phyloP scores from a whole-genome alignment of 2,797 vertebrate species.

The Typhlichthys subterraneus region DNA sequence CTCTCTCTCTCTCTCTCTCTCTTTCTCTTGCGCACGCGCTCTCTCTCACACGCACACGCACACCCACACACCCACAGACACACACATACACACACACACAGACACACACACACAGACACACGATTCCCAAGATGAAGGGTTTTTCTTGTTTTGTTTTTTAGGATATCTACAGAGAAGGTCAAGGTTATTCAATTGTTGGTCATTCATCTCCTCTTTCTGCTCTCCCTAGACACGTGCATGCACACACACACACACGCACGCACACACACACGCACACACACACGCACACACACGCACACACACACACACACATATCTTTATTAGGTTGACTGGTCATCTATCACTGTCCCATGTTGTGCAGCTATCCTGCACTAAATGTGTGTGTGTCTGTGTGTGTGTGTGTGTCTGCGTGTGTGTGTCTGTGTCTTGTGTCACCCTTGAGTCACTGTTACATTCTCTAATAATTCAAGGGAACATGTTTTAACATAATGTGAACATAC shows the following conservation, averaged over 20 bases:
- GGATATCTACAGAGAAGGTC: conserved; percentile 68
- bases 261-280: conserved; percentile 7
- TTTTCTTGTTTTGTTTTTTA: conserved; percentile 74
- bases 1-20: no score
- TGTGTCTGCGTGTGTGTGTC: background rate
- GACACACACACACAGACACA: conserved; percentile 1
- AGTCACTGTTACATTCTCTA: no score
- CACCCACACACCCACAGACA: conserved; percentile 7
- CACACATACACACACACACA: conserved; percentile 1
- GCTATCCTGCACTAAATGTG: conserved; percentile 20
- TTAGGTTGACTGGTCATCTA: conserved; percentile 42
- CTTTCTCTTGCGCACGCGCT: no score
- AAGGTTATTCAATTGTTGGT: conserved; percentile 73
- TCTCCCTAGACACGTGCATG: conserved; percentile 18
- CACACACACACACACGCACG: conserved; percentile 2
- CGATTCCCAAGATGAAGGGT: conserved; percentile 56
- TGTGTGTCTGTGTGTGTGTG: conserved; percentile 2
- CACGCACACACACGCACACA: conserved; percentile 1
- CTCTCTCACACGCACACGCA: conserved; percentile 24
- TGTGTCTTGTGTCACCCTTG: no score
- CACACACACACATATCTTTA: conserved; percentile 6
- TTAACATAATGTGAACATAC: no score
- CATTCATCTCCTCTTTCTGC: conserved; percentile 57
- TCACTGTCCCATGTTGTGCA: conserved; percentile 34
- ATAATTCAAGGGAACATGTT: no score